A percentile compares a stretch with the other conserved stretches of the same genome.
These are phyloP conservation scores for Folsomia manolachei DNA, from an alignment of 2,888 invertebrate genomes.

Conservation along the genomic window DNA sequence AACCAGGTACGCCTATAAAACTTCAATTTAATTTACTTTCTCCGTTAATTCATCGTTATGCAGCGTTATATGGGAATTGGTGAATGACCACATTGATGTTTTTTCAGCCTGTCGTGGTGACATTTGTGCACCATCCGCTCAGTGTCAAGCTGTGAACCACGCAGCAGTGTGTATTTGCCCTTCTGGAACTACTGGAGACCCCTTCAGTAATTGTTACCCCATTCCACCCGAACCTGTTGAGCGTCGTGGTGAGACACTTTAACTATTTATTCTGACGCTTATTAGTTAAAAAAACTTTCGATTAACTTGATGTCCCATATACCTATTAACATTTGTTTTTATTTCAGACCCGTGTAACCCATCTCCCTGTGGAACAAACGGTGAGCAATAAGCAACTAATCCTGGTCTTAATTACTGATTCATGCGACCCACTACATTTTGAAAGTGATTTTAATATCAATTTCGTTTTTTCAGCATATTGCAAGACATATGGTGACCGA, in stretches of 20 bases:
- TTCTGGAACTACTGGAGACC: constrained; percentile 54
- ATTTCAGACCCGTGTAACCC: constrained; percentile 63
- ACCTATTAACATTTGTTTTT: no score
- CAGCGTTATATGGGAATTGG: no score
- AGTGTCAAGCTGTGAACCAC: constrained; percentile 48
- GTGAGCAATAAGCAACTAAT: constrained; percentile 33
- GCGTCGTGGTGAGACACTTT: no score
- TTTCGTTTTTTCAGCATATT: constrained; percentile 51
- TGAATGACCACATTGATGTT: no score
- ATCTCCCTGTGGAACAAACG: constrained; percentile 62
- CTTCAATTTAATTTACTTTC: no score
- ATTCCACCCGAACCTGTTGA: constrained; percentile 11
- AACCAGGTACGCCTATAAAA: constrained; percentile 59
- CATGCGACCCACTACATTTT: neutral
- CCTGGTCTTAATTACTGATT: no score
- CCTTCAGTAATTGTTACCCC: constrained; percentile 42
- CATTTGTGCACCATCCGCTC: constrained; percentile 71
- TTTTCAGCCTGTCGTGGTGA: constrained; percentile 64
- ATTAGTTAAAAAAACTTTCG: no score
- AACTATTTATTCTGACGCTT: no score
- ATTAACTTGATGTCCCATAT: no score
- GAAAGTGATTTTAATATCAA: constrained; percentile 37
- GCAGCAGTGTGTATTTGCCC: constrained; percentile 55
- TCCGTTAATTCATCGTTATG: no score
- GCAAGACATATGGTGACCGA: constrained; percentile 63